phyloP scores from a whole-genome alignment of 2,888 invertebrate genomes.

The Colostygia pectinataria region DNA sequence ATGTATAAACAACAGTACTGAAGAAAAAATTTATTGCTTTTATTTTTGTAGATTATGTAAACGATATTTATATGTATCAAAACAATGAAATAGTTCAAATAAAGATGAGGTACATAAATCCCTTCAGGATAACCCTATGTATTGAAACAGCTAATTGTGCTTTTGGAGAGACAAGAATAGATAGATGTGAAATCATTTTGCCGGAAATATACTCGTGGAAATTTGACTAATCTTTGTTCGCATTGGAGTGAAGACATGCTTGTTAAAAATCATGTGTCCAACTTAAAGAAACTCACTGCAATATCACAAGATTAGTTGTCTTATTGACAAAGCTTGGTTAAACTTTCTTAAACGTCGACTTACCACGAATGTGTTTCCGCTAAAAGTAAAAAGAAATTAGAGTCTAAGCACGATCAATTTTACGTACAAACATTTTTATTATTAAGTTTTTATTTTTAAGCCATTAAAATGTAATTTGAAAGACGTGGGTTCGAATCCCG shows the following conservation, averaged over 20 bases:
- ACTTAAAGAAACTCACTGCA: too few species aligned
- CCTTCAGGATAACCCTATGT: slow-evolving; percentile 20
- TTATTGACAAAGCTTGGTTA: too few species aligned
- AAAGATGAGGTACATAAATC: slow-evolving; percentile 7
- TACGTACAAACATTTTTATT: slow-evolving; percentile 3
- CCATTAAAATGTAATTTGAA: background rate
- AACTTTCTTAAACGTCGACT: background rate
- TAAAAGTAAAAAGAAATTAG: background rate
- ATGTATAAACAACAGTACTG: slow-evolving; percentile 1
- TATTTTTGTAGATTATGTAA: slow-evolving; percentile 1
- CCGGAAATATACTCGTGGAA: background rate
- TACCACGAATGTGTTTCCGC: slow-evolving; percentile 9
- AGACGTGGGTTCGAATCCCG: slow-evolving; percentile 31
- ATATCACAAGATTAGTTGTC: too few species aligned
- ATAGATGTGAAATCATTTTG: slow-evolving; percentile 7
- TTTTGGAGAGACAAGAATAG: slow-evolving; percentile 3
- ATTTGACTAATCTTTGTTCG: too few species aligned
- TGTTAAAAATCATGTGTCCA: too few species aligned
- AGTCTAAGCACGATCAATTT: slow-evolving; percentile 22
- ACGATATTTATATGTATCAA: background rate
- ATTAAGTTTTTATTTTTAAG: background rate
- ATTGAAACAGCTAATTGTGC: background rate
- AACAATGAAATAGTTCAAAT: background rate
- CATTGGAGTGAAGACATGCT: too few species aligned
- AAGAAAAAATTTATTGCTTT: background rate